Percentiles rank a stretch among this genome's conserved stretches.
Evolutionary conservation across 1,140 invertebrate species (phyloP).

Genomic region (Cheumatopsyche charites): DNA sequence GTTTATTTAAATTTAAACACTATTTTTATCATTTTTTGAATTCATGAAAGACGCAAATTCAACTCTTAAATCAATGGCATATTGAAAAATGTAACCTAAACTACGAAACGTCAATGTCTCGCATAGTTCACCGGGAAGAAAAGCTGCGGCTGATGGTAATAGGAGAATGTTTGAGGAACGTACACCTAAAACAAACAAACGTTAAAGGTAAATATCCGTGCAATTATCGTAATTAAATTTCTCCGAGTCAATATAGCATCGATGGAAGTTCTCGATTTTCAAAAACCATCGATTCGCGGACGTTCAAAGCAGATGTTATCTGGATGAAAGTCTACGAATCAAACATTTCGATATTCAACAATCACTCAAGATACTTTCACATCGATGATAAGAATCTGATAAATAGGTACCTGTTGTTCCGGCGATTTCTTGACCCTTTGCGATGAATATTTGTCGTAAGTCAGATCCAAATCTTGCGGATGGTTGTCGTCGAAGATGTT

Average conservation of each 20-base stretch:
- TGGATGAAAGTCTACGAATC: slow-evolving; percentile 15
- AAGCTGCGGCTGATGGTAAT: slow-evolving; percentile 43
- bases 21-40: too few species aligned
- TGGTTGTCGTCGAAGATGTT: slow-evolving; percentile 40
- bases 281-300: neutral
- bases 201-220: neutral
- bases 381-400: slow-evolving; percentile 1
- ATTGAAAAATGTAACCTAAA: slow-evolving; percentile 6
- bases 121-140: slow-evolving; percentile 40
- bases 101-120: slow-evolving; percentile 27
- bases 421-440: slow-evolving; percentile 46
- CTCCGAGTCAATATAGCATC: neutral
- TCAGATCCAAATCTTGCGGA: slow-evolving; percentile 41
- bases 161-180: slow-evolving; percentile 43
- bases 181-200: slow-evolving; percentile 32
- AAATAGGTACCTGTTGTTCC: slow-evolving; percentile 35
- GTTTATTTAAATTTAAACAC: too few species aligned
- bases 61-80: slow-evolving; percentile 24
- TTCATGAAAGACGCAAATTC: slow-evolving; percentile 25
- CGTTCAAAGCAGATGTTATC: slow-evolving; percentile 17
- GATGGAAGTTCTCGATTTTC: neutral
- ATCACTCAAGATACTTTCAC: neutral
- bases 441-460: slow-evolving; percentile 40
- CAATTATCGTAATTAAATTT: slow-evolving; percentile 24
- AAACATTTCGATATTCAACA: neutral